Evolutionary conservation across 2,888 invertebrate genomes (phyloP), one percentile per base, ranked within the genome.

Genomic region (Sabatieria punctata): DNA sequence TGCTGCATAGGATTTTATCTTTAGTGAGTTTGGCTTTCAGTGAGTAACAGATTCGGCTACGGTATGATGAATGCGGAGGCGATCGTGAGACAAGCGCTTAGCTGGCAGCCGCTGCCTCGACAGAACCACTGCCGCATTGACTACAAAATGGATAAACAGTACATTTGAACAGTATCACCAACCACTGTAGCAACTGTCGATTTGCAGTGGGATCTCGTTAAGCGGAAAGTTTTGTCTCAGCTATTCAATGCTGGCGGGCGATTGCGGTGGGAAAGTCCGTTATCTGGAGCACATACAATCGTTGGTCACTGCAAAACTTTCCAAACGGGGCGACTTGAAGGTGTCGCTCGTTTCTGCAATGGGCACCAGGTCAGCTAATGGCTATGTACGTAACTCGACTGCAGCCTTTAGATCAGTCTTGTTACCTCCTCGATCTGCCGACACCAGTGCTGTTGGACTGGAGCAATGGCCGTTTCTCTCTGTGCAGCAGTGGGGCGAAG

Each of bases 391-490:
- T n/a, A n/a, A n/a, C n/a, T n/a, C n/a, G n/a, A n/a, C n/a, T n/a
- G n/a, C n/a, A n/a, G n/a, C n/a, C n/a, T 48, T 8, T 35, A 38
- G 38, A 21, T 38, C 38, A 8, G 22, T 8, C 6, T 21, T 95
- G 49, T 73, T 95, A 39, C 88, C 88, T 63, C 86, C 88, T 64
- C 74, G 93, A 52, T 86, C 86, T 1, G 74, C 84, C 46, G 91
- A 93, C 67, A 82, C 84, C 38, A 78, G 83, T 45, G 83, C 82
- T 64, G 84, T 85, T 23, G 86, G 86, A 63, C 95, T 97, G 68
- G 86, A 89, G 66, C 86, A 91, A 64, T 97, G 97, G 97, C 93
- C 95, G 15, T 95, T 97, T 75, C 75, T 97, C 56, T 88, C 89
- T 58, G 93, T 95, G 8, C 95, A 97, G 65, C 93, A 84, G 69